These are phyloP conservation scores for Tragelaphus scriptus DNA, from an alignment of 2,113 vertebrate species.

Conservation along the genomic window DNA sequence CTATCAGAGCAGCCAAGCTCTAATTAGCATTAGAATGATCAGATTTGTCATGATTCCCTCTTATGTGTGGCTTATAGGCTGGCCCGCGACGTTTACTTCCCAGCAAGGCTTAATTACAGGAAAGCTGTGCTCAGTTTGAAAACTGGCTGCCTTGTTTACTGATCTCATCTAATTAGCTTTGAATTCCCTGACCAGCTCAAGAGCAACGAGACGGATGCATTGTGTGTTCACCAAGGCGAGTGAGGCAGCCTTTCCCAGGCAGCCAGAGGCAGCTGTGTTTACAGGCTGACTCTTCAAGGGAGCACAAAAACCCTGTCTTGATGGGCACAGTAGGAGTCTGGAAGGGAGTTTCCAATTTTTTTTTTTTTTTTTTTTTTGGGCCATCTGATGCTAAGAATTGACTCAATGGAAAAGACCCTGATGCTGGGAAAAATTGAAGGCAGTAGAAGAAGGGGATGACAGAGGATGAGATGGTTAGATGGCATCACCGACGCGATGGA, in stretches of 20 bases:
- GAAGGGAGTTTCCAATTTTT: neutral
- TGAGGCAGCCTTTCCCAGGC: neutral
- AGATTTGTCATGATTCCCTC: neutral
- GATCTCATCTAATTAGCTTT: neutral
- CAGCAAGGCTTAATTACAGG: neutral
- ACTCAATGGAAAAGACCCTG: neutral
- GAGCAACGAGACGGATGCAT: too few relatives aligned
- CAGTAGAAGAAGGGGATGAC: neutral
- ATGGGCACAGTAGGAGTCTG: neutral
- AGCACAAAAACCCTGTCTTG: rapidly evolving
- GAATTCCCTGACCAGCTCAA: neutral
- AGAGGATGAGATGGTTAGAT: neutral
- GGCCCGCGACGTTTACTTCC: neutral
- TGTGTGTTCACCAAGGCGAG: rapidly evolving
- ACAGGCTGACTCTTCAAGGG: neutral
- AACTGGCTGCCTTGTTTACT: neutral
- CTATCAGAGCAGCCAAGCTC: neutral
- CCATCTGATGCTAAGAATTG: neutral
- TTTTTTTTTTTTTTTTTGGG: neutral
- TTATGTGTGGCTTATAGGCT: neutral
- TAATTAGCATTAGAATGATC: neutral
- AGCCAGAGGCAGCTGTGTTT: neutral
- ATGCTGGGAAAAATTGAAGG: neutral
- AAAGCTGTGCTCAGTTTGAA: neutral
- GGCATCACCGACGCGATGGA: rapidly evolving